phyloP scores from a whole-genome alignment of 2,113 vertebrate genomes.

The Scomber colias region DNA sequence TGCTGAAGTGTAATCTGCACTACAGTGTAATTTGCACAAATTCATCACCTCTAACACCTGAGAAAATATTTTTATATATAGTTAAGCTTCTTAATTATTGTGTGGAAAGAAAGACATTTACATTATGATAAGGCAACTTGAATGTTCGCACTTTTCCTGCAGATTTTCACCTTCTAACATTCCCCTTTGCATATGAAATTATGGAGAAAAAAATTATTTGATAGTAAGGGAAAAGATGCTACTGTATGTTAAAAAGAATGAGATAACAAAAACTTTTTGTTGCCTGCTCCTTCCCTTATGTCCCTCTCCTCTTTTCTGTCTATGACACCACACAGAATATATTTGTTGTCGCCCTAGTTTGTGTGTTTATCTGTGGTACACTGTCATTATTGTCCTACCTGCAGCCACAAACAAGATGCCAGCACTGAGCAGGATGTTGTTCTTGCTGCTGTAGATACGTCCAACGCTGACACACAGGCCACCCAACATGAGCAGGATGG shows the following conservation, averaged over 20 bases:
- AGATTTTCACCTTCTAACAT: conserved; percentile 10
- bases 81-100: neutral
- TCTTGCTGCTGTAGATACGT: conserved; percentile 93
- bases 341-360: conserved; percentile 11
- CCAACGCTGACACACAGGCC: conserved; percentile 94
- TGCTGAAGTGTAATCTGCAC: neutral
- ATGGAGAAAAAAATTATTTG: neutral
- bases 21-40: no score
- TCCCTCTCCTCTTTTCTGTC: neutral
- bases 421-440: conserved; percentile 96
- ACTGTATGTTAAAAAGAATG: neutral
- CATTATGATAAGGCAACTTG: neutral
- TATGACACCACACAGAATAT: neutral
- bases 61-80: neutral
- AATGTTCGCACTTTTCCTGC: neutral
- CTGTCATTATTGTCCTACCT: conserved; percentile 81
- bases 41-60: neutral
- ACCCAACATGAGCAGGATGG: conserved; percentile 91
- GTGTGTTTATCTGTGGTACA: conserved; percentile 3
- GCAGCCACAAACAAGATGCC: conserved; percentile 98
- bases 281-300: neutral
- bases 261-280: neutral
- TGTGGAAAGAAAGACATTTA: neutral
- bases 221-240: neutral
- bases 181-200: conserved; percentile 3